Base-by-base conservation (phyloP, 2,113 vertebrate species). In the Leuciscus idus region DNA sequence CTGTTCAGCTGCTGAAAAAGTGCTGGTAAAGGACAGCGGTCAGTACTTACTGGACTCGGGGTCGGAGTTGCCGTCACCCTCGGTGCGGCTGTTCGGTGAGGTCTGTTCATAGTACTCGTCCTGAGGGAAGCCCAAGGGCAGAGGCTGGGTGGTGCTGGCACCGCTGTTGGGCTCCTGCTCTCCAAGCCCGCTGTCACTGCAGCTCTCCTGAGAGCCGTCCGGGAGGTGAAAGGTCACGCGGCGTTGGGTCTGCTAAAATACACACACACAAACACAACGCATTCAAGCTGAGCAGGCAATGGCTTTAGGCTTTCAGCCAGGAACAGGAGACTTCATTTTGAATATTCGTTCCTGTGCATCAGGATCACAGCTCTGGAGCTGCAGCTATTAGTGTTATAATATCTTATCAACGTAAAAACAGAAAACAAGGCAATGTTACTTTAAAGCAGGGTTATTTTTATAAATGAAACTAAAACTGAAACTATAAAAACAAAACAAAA, bases 41-140 rank as follows among this genome's bases (percentile, higher is more conserved):
- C 57, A 11, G 86, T 66, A 98, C 98, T 97, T 94, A 99, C 98
- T 97, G 90, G 97, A 98, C 94, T 99, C 98, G 0, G 98, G 98
- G 93, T 99, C 98, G 4, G 98, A 99, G 94, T 99, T 99, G 80
- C 98, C 98, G 1, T 99, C 98, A 83, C 97, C 98, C 92, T 99
- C 98, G 0, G 97, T 99, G 88, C 98, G 96, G 93, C 96, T 99
- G 94, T 96, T 98, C 52, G 96, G 96, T 0, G 97, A 96, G 2
- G 95, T 93, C 90, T 97, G 97, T 90, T 99, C 96, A 6, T 96
- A 98, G 94, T 97, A 98, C 82, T 98, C 96, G 50, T 98, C 97
- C 91, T 96, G 97, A 55, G 95, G 93, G 92, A 97, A 98, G 93
- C 95, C 96, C 10, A 97, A 94, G 79, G 97, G 96, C 87, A 98